These are phyloP conservation scores for Hydraecia micacea DNA, from an alignment of 2,888 invertebrate genomes.

Conservation along the genomic window DNA sequence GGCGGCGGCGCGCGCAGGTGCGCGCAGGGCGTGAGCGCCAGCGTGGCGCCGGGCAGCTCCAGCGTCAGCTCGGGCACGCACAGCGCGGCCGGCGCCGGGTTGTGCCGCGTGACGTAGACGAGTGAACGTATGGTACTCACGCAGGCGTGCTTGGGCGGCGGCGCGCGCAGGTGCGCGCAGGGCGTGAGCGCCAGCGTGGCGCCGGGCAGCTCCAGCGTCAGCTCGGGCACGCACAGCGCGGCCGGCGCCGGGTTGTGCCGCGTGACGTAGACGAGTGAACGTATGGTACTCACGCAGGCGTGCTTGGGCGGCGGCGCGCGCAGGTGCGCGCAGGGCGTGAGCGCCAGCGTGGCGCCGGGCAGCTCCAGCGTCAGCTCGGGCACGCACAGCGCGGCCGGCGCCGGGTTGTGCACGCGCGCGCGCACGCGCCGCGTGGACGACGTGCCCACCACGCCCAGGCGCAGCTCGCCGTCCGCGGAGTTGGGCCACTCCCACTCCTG, in stretches of 20 bases:
- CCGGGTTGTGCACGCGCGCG: constrained; percentile 82
- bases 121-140: no score
- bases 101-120: constrained; percentile 63
- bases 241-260: no score
- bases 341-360: constrained; percentile 68
- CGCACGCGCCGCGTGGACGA: constrained; percentile 92
- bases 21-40: constrained; percentile 61
- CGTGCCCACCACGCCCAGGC: constrained; percentile 92
- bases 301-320: constrained; percentile 57
- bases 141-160: no score
- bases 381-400: constrained; percentile 75
- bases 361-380: constrained; percentile 64
- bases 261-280: no score
- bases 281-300: constrained; percentile 56
- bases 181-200: constrained; percentile 55
- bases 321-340: constrained; percentile 59
- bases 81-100: constrained; percentile 76
- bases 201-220: no score
- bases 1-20: constrained; percentile 58
- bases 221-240: no score
- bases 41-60: constrained; percentile 68
- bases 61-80: constrained; percentile 71
- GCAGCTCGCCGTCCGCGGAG: constrained; percentile 79
- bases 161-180: constrained; percentile 57
- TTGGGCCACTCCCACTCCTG: constrained; percentile 84